A percentile compares a stretch with the other conserved stretches of the same genome.
These are phyloP conservation scores for Allygus modestus DNA, from an alignment of 2,888 invertebrate genomes.

Conservation along the genomic window DNA sequence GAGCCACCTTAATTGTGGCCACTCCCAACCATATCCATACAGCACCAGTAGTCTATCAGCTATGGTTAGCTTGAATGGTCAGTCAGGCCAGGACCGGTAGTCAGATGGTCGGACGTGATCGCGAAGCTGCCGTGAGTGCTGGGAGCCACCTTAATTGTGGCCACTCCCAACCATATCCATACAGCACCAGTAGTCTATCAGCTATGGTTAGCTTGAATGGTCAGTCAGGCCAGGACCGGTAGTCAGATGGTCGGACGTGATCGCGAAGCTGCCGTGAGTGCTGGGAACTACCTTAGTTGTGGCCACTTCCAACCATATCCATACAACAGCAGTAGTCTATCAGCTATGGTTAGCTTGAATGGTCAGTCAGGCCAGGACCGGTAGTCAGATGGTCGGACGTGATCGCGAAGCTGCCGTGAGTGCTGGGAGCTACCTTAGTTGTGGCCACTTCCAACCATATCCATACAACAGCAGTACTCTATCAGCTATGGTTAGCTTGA, in stretches of 20 bases:
- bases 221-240: conserved; percentile 25
- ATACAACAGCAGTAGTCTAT: conserved; percentile 1
- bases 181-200: neutral
- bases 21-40: conserved; percentile 37
- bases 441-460: neutral
- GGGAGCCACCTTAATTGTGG: neutral
- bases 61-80: neutral
- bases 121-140: conserved; percentile 3
- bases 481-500: neutral
- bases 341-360: neutral
- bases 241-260: conserved; percentile 31
- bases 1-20: conserved; percentile 56
- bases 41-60: neutral
- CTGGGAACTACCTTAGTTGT: conserved; percentile 18
- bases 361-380: conserved; percentile 6
- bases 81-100: conserved; percentile 10
- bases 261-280: conserved; percentile 8
- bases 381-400: conserved; percentile 33
- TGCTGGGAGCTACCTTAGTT: conserved; percentile 14
- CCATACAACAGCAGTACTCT: conserved; percentile 1
- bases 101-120: conserved; percentile 17
- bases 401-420: conserved; percentile 12
- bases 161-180: conserved; percentile 8
- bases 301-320: conserved; percentile 15
- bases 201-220: neutral